phyloP scores from a whole-genome alignment of 2,888 invertebrate genomes.

The Parascotia fuliginaria region DNA sequence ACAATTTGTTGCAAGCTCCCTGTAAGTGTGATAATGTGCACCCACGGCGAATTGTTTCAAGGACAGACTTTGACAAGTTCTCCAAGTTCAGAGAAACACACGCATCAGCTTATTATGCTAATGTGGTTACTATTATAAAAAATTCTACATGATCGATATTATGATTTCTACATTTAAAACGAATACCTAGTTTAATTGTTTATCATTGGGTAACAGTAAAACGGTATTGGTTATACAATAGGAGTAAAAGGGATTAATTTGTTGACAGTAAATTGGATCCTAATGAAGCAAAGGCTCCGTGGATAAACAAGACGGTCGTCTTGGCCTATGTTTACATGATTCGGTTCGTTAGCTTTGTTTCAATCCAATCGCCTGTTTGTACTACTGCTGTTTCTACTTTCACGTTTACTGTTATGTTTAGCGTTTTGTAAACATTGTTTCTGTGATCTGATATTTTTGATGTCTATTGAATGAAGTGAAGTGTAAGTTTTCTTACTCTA shows the following conservation, averaged over 20 bases:
- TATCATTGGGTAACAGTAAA: slow-evolving; percentile 36
- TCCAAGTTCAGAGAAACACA: too few species aligned
- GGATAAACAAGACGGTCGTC: slow-evolving; percentile 84
- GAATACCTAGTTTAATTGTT: slow-evolving; percentile 31
- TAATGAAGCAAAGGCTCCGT: slow-evolving; percentile 86
- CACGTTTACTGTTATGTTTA: slow-evolving; percentile 25
- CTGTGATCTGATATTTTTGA: slow-evolving; percentile 1
- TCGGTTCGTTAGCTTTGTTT: slow-evolving; percentile 86
- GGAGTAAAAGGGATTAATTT: slow-evolving; percentile 77
- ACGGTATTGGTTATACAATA: slow-evolving; percentile 58
- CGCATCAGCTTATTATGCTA: too few species aligned
- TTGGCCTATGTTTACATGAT: slow-evolving; percentile 83
- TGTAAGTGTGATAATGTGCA: too few species aligned
- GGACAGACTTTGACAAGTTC: too few species aligned
- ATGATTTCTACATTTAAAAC: slow-evolving; percentile 13
- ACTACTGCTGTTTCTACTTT: slow-evolving; percentile 38
- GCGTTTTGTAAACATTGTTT: slow-evolving; percentile 11
- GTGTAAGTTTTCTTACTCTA: too few species aligned
- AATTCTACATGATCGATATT: too few species aligned
- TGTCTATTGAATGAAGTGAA: neutral
- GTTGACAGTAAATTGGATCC: slow-evolving; percentile 85
- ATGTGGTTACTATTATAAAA: too few species aligned
- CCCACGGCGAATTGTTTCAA: too few species aligned
- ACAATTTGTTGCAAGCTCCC: too few species aligned
- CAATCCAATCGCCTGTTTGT: slow-evolving; percentile 73